Percentiles rank a stretch among this genome's conserved stretches.
These are phyloP conservation scores for Nannoperca obscura DNA, from an alignment of 2,797 vertebrate species.

Conservation along the genomic window DNA sequence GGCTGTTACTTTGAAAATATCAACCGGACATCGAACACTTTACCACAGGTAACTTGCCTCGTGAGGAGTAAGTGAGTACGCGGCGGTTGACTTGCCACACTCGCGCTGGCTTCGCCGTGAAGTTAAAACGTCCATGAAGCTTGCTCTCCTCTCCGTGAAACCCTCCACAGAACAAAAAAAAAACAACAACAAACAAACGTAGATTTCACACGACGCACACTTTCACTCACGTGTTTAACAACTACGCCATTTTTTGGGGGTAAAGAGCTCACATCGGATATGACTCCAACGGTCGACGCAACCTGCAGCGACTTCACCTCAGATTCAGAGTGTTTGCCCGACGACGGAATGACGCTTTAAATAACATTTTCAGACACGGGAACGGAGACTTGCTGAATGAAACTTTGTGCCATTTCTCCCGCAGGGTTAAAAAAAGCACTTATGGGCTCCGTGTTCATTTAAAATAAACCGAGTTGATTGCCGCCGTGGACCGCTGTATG, in stretches of 20 bases:
- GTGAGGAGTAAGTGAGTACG: not conserved
- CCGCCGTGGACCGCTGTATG: constrained; percentile 28
- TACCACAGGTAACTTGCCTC: not conserved
- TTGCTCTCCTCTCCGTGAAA: not conserved
- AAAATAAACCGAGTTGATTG: not conserved
- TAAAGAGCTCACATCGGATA: constrained; percentile 5
- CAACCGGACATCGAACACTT: not conserved
- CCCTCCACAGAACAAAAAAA: no score
- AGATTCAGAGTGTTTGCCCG: not conserved
- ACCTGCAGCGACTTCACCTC: constrained; percentile 39
- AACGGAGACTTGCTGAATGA: constrained; percentile 46
- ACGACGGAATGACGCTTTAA: constrained; percentile 26
- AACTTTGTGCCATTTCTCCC: constrained; percentile 49
- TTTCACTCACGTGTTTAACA: not conserved
- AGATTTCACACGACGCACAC: not conserved
- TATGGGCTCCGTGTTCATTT: not conserved
- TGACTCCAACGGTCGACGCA: constrained; percentile 24
- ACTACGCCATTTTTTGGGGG: not conserved
- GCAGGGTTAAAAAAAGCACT: constrained; percentile 11
- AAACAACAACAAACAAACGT: not conserved
- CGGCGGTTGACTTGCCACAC: constrained; percentile 35
- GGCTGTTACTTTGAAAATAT: constrained; percentile 54
- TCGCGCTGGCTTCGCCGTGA: constrained; percentile 41
- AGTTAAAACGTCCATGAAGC: constrained; percentile 45
- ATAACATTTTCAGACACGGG: constrained; percentile 17